Evolutionary conservation across 2,888 invertebrate genomes (phyloP).

Genomic region (Myopa tessellatipennis): DNA sequence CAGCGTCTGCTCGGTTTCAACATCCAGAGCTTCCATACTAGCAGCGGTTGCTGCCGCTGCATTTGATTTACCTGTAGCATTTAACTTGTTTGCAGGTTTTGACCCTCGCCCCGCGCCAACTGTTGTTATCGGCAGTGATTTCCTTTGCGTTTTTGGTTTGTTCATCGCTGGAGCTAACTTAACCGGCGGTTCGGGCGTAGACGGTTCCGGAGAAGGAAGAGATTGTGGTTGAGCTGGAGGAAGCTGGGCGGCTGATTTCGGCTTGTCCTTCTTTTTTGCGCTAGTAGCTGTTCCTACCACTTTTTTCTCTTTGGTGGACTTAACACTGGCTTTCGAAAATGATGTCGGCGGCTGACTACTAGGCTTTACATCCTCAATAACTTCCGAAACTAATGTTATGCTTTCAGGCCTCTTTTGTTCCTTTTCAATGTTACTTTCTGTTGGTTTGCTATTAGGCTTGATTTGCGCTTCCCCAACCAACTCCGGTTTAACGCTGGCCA

Average conservation of each 20-base stretch:
- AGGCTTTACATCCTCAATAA: neutral
- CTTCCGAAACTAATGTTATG: neutral
- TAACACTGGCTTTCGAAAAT: constrained; percentile 35
- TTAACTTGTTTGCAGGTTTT: constrained; percentile 25
- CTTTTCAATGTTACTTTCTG: constrained; percentile 41
- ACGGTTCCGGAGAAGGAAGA: neutral
- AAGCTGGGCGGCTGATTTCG: constrained; percentile 12
- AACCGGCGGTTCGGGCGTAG: constrained; percentile 53
- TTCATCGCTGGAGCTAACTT: constrained; percentile 55
- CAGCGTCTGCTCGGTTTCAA: constrained; percentile 75
- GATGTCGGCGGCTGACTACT: constrained; percentile 38
- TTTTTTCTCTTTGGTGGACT: constrained; percentile 56
- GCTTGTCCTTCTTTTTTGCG: constrained; percentile 50
- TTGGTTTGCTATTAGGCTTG: constrained; percentile 38
- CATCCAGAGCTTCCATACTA: constrained; percentile 75
- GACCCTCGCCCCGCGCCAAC: neutral
- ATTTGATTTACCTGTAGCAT: constrained; percentile 45
- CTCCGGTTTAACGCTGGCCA: constrained; percentile 32
- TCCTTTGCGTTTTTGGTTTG: constrained; percentile 49
- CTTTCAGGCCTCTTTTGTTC: constrained; percentile 6
- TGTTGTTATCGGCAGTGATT: constrained; percentile 32
- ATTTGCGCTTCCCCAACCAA: constrained; percentile 35
- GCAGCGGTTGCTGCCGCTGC: constrained; percentile 45
- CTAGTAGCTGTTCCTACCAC: constrained; percentile 55
- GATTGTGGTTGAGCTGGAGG: neutral